Conservation (phyloP, 2,888 invertebrate genomes). For the Leptopilina syphax region DNA sequence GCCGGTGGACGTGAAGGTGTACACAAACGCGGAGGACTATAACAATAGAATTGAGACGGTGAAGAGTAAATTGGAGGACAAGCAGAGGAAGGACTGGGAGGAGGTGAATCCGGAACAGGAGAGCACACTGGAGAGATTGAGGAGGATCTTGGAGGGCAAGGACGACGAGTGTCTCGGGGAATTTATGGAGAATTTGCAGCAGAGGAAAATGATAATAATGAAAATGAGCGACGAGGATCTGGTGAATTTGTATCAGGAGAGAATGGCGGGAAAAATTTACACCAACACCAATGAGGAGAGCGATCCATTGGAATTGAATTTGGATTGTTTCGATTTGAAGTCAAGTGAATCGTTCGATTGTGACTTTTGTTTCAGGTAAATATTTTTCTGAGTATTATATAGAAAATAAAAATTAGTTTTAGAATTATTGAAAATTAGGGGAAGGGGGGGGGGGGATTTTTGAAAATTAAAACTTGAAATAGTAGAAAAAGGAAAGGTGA, state of each 20-base stretch:
- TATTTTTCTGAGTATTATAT: too few species aligned
- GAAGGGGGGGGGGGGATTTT: too few species aligned
- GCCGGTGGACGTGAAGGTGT: constrained; percentile 46
- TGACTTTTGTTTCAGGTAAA: constrained; percentile 68
- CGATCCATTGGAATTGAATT: constrained; percentile 55
- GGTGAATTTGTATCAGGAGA: constrained; percentile 66
- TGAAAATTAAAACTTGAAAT: too few species aligned
- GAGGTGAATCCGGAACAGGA: constrained; percentile 64
- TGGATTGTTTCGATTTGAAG: constrained; percentile 55
- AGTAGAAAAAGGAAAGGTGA: too few species aligned
- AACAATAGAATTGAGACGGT: constrained; percentile 58
- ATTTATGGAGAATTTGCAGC: constrained; percentile 73
- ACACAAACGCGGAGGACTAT: constrained; percentile 45
- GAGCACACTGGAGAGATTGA: constrained; percentile 67
- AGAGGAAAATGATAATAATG: constrained; percentile 69
- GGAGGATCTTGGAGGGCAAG: constrained; percentile 65
- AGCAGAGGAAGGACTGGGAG: constrained; percentile 64
- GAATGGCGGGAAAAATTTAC: constrained; percentile 53
- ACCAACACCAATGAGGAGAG: constrained; percentile 39
- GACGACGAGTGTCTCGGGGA: constrained; percentile 64
- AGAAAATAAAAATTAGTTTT: too few species aligned
- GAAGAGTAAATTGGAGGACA: constrained; percentile 67
- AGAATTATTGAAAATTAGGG: too few species aligned
- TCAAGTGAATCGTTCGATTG: constrained; percentile 62
- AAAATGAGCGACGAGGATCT: constrained; percentile 72